Evolutionary conservation across 2,113 vertebrate species (phyloP).

Genomic region (Urocitellus parryii): DNA sequence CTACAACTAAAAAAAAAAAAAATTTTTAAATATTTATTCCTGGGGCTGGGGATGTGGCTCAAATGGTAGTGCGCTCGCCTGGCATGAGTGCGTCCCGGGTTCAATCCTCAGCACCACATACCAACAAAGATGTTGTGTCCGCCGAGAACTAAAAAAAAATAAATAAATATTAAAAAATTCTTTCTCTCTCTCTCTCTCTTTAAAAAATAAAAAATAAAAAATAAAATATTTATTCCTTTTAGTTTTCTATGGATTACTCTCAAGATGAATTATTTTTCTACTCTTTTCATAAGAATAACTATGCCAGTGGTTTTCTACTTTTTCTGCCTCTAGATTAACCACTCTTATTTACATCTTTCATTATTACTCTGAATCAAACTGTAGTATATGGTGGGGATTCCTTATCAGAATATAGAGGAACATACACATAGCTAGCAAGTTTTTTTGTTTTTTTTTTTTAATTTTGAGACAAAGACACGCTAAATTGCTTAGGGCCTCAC

Average conservation of each 20-base stretch:
- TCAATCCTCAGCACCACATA: no score
- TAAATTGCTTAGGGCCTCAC: neutral
- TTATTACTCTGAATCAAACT: slow-evolving; percentile 46
- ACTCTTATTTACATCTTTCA: slow-evolving; percentile 32
- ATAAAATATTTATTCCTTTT: slow-evolving; percentile 24
- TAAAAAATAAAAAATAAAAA: no score
- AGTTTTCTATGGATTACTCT: slow-evolving; percentile 40
- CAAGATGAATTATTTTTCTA: slow-evolving; percentile 11
- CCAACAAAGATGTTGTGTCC: no score
- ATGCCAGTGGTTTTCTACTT: slow-evolving; percentile 24
- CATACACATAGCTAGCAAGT: neutral
- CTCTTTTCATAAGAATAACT: slow-evolving; percentile 47
- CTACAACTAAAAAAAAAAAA: no score
- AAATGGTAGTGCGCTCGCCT: no score
- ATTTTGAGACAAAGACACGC: neutral
- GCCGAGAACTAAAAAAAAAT: no score
- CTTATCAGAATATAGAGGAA: neutral
- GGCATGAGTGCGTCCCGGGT: no score
- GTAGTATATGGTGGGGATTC: neutral
- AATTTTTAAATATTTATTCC: no score
- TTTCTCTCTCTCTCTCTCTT: no score
- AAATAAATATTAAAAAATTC: no score
- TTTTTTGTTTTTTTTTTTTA: no score
- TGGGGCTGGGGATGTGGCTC: no score
- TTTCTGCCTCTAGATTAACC: slow-evolving; percentile 25